Base-by-base conservation (phyloP, 1,140 invertebrate genomes). In the Cyrtorhinus lividipennis region DNA sequence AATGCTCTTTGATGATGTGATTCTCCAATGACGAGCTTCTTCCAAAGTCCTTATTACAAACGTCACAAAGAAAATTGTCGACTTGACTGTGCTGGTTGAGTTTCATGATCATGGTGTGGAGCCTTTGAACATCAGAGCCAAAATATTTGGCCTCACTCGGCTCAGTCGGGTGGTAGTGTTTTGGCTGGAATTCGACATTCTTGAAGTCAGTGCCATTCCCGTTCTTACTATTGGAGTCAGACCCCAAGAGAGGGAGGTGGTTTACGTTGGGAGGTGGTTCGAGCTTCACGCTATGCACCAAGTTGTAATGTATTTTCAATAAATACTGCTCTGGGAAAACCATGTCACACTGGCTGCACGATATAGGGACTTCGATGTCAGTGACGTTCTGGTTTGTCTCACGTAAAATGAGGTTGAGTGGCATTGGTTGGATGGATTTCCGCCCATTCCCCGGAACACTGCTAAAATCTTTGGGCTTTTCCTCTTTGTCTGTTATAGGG, bases 81-180 rank as follows among this genome's bases (percentile, higher is more conserved):
- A 73, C 75, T 0, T 76, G 79, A 65, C 87, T 83, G 26, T 87
- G 73, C 61, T 85, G 85, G 70, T 92, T 93, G 56, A 94, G 72
- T 73, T 94, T 90, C 57, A 89, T 79, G 66, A 95, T 88, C 91
- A 94, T 94, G 0, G 87, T 87, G 72, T 95, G 90, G 20, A 94
- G 74, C 71, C 92, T 92, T 66, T 90, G 84, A 2, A 94, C 74
- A 68, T 92, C 89, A 70, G 56, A 12, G 20, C 12, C 12, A 20
- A 27, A 46, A 15, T 20, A 24, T n/a, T 38, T 57, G n/a, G 20
- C 20, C 18, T 61, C 30, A 30, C 26, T 44, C 18, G 59, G 24
- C 2, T 64, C 30, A 23, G 20, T 62, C 62, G 61, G 30, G 58
- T 44, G 30, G 2, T 62, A 59, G 8, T 45, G 20, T 45, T 18